phyloP scores from a whole-genome alignment of 2,888 invertebrate species.

The Diabrotica balteata region DNA sequence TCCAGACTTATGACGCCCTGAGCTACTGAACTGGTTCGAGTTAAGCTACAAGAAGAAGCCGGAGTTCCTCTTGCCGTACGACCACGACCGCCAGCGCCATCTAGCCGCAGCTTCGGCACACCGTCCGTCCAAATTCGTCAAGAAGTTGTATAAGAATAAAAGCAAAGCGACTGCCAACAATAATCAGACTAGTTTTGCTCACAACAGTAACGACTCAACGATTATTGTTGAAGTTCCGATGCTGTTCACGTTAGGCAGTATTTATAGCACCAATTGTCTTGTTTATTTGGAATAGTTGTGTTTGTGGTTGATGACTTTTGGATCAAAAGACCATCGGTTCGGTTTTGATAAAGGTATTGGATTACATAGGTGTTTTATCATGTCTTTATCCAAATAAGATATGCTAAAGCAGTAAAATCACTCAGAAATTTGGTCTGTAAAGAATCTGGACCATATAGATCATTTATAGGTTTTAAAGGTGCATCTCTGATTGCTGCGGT shows the following conservation, averaged over 20 bases:
- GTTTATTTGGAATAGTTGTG: slow-evolving; percentile 66
- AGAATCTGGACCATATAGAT: too few species aligned
- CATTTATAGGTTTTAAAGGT: too few species aligned
- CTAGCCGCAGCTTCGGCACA: slow-evolving; percentile 5
- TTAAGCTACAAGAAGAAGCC: slow-evolving; percentile 55
- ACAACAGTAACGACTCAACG: slow-evolving; percentile 39
- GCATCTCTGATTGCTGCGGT: too few species aligned
- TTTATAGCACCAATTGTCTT: slow-evolving; percentile 72
- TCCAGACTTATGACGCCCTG: slow-evolving; percentile 83
- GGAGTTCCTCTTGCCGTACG: slow-evolving; percentile 54
- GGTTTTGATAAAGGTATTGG: too few species aligned
- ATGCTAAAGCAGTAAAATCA: too few species aligned
- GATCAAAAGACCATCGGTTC: too few species aligned
- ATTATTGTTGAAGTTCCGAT: slow-evolving; percentile 69
- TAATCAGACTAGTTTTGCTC: slow-evolving; percentile 39
- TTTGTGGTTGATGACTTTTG: not conserved
- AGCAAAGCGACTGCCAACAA: slow-evolving; percentile 47
- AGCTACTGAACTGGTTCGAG: slow-evolving; percentile 59
- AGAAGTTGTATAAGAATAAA: slow-evolving; percentile 64
- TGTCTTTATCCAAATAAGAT: too few species aligned
- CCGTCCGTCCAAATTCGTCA: slow-evolving; percentile 30
- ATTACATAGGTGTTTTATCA: too few species aligned
- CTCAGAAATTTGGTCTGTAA: too few species aligned
- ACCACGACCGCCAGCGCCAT: slow-evolving; percentile 37
- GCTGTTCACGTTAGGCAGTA: slow-evolving; percentile 71